phyloP scores from a whole-genome alignment of 2,888 invertebrate genomes.

The Tupiocoris notatus region DNA sequence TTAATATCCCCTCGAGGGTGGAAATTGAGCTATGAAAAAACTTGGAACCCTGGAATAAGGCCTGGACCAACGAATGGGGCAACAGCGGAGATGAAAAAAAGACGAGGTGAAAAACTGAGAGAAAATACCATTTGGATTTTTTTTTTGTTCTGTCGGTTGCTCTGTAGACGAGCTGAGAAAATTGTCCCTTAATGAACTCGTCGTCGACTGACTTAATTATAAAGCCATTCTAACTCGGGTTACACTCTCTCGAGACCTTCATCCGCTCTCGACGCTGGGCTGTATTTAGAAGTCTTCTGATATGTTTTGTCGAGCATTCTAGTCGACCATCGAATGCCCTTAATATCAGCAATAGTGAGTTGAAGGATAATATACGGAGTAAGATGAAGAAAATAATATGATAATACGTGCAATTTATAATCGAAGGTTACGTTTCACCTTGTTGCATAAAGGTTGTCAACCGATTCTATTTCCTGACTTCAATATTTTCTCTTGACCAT shows the following conservation, averaged over 20 bases:
- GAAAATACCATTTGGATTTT: slow-evolving; percentile 26
- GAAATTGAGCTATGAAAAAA: slow-evolving; percentile 36
- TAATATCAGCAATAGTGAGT: too few species aligned
- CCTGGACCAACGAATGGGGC: neutral
- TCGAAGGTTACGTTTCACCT: too few species aligned
- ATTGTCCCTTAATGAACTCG: slow-evolving; percentile 41
- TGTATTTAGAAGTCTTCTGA: too few species aligned
- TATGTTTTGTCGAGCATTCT: too few species aligned
- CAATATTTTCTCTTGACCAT: too few species aligned
- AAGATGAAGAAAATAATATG: too few species aligned
- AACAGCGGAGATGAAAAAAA: slow-evolving; percentile 8
- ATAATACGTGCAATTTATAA: too few species aligned
- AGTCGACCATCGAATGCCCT: too few species aligned
- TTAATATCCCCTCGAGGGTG: slow-evolving; percentile 31
- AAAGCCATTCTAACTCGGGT: slow-evolving; percentile 28
- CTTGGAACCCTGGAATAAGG: neutral
- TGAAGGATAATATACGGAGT: too few species aligned
- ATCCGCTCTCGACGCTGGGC: neutral
- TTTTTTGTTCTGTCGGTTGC: slow-evolving; percentile 21
- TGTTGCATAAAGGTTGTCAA: too few species aligned
- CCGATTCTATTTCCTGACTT: too few species aligned
- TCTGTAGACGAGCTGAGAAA: slow-evolving; percentile 41
- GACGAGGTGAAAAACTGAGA: slow-evolving; percentile 6
- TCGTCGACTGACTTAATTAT: slow-evolving; percentile 38
- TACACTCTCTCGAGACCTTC: neutral